phyloP scores from a whole-genome alignment of 2,113 vertebrate species.

The Rhinopomastus cyanomelas region DNA sequence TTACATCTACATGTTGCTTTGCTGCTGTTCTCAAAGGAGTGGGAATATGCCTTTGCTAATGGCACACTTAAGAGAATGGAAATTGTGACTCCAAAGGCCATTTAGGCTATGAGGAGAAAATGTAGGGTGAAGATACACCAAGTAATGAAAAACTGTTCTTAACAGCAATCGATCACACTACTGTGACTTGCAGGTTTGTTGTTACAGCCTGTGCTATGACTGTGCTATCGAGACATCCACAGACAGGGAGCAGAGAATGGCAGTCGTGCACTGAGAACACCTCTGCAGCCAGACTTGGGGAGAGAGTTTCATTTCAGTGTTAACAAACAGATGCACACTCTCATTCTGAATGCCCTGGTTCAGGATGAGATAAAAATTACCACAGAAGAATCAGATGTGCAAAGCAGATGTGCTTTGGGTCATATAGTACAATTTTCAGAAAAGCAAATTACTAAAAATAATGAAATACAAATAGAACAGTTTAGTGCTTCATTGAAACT shows the following conservation, averaged over 20 bases:
- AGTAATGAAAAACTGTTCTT: not conserved
- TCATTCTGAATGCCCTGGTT: not conserved
- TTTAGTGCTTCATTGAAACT: not conserved
- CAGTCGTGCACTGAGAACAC: not conserved
- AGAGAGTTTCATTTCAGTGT: not conserved
- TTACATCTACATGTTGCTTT: not conserved
- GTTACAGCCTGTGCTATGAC: not conserved
- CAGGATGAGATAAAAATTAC: not conserved
- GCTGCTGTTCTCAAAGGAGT: not conserved
- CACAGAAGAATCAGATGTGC: not conserved
- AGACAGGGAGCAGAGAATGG: not conserved
- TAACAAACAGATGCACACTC: not conserved
- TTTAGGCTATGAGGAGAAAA: not conserved
- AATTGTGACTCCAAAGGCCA: not conserved
- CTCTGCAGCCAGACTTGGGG: not conserved
- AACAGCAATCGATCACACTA: accelerated
- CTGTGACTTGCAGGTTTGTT: not conserved
- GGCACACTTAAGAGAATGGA: not conserved
- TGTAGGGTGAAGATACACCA: not conserved
- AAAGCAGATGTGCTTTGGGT: not conserved
- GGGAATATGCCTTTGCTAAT: not conserved
- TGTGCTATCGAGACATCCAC: not conserved
- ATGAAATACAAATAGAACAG: not conserved
- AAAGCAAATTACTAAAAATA: not conserved
- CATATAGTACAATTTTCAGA: not conserved